These are phyloP conservation scores for Vimba vimba DNA, from an alignment of 2,113 vertebrate species.

Conservation along the genomic window DNA sequence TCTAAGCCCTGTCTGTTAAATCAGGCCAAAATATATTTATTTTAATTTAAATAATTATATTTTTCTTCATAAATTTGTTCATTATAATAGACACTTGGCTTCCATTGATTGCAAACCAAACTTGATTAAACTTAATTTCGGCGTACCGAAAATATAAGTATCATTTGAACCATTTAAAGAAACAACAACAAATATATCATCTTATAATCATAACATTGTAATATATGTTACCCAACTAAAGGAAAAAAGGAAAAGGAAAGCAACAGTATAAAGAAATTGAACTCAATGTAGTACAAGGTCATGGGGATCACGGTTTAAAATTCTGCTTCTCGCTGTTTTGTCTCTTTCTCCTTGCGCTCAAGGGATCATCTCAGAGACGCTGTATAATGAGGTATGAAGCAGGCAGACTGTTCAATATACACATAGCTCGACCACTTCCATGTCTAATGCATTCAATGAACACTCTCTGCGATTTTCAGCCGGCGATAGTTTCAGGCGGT, in stretches of 20 bases:
- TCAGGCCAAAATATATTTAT: too few species aligned
- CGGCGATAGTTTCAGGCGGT: conserved; percentile 1
- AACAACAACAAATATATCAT: background rate
- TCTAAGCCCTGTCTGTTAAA: too few species aligned
- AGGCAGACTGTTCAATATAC: background rate
- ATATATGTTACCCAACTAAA: background rate
- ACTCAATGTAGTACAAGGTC: conserved; percentile 27
- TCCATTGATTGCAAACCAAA: background rate
- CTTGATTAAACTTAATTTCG: background rate
- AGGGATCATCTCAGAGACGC: background rate
- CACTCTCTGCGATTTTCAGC: background rate
- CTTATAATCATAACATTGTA: background rate
- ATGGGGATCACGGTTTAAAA: conserved; percentile 25
- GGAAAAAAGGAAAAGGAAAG: background rate
- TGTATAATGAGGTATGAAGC: conserved; percentile 10
- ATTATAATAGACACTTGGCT: background rate
- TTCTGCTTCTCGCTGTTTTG: conserved; percentile 15
- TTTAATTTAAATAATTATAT: too few species aligned
- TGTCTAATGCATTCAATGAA: background rate
- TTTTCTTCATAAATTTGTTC: background rate
- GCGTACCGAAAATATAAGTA: background rate
- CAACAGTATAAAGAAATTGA: background rate
- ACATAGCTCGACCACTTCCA: background rate
- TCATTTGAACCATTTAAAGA: background rate
- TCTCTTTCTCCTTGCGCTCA: conserved; percentile 3